Conservation (phyloP, 2,888 invertebrate genomes). For the Morinoia aosen region DNA sequence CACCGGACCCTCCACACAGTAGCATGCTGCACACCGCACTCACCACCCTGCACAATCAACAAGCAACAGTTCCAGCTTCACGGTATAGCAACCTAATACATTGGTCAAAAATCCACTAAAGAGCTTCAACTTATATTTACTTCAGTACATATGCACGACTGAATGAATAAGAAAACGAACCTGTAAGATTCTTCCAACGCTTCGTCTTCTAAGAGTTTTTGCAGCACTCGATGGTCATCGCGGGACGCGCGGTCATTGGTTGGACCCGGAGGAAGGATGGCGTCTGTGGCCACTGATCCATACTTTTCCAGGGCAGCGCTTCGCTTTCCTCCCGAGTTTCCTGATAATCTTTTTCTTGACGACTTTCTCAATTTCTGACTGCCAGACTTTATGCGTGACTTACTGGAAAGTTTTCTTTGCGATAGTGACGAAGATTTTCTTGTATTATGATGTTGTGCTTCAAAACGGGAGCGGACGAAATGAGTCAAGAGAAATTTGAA, state of each 20-base stretch:
- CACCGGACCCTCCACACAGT: not conserved
- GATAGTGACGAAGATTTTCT: not conserved
- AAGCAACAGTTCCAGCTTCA: not conserved
- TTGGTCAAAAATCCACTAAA: not conserved
- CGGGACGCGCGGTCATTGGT: not conserved
- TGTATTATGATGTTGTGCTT: not conserved
- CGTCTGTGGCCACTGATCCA: not conserved
- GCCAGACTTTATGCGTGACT: not conserved
- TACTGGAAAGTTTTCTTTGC: not conserved
- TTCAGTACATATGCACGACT: not conserved
- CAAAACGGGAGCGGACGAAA: slow-evolving; percentile 45
- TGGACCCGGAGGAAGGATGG: not conserved
- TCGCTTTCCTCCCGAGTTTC: not conserved
- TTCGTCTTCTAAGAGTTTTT: slow-evolving; percentile 59
- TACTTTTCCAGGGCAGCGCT: slow-evolving; percentile 36
- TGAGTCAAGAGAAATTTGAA: slow-evolving; percentile 62
- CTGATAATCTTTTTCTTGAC: not conserved
- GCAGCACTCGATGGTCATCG: not conserved
- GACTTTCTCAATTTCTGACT: not conserved
- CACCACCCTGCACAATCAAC: slow-evolving; percentile 27
- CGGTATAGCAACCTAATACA: not conserved
- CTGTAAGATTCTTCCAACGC: slow-evolving; percentile 64
- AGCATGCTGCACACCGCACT: slow-evolving; percentile 28
- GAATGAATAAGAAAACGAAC: slow-evolving; percentile 37
- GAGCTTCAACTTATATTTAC: not conserved